These are phyloP conservation scores for Platyrinchus mystaceus DNA, from an alignment of 2,797 vertebrate genomes.

Conservation along the genomic window DNA sequence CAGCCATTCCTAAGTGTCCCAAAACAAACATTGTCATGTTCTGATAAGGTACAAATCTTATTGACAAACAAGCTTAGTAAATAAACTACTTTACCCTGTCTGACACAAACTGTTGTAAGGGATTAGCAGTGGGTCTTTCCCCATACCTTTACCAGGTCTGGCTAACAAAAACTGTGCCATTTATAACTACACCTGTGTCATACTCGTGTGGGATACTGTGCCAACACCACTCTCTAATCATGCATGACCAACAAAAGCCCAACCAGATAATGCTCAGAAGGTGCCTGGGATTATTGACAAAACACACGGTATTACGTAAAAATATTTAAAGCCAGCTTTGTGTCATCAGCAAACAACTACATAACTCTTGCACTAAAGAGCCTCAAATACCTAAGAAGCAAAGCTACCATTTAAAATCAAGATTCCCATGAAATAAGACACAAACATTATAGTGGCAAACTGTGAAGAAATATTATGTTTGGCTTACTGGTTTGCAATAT, in stretches of 20 bases:
- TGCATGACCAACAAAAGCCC: background rate
- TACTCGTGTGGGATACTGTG: accelerated
- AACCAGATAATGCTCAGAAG: background rate
- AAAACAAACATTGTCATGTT: background rate
- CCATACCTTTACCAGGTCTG: background rate
- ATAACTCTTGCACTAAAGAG: background rate
- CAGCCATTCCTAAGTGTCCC: background rate
- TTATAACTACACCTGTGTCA: background rate
- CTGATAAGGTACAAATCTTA: background rate
- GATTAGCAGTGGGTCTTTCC: background rate
- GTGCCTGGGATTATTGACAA: background rate
- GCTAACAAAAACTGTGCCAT: background rate
- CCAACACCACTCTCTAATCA: background rate
- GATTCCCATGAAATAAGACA: background rate
- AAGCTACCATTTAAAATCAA: background rate
- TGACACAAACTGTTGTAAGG: background rate
- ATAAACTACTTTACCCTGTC: background rate
- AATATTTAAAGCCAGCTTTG: background rate
- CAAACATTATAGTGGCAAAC: background rate
- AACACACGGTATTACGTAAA: background rate
- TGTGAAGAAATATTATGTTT: background rate
- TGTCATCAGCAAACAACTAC: background rate
- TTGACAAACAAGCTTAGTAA: background rate
- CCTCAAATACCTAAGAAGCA: background rate
- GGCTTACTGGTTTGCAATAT: background rate